These are phyloP conservation scores for Drosophila funebris DNA, from an alignment of 1,140 invertebrate genomes.

Conservation along the genomic window DNA sequence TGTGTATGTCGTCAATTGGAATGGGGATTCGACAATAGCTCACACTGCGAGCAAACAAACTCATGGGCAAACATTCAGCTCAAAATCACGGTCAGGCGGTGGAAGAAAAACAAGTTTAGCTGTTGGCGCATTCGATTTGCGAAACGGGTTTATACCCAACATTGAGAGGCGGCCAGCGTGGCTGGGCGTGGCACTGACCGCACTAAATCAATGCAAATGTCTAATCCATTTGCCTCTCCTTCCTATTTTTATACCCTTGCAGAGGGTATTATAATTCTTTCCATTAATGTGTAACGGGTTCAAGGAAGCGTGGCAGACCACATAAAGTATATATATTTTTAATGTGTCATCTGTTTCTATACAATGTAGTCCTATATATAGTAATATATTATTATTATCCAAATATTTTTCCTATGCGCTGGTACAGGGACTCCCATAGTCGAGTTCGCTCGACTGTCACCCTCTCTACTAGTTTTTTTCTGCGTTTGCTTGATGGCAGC, in stretches of 20 bases:
- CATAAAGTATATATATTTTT: too few species aligned
- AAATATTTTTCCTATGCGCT: too few species aligned
- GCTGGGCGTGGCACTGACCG: constrained; percentile 67
- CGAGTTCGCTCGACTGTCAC: too few species aligned
- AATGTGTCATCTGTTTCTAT: too few species aligned
- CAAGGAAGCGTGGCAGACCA: too few species aligned
- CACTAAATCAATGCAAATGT: constrained; percentile 56
- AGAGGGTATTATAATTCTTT: too few species aligned
- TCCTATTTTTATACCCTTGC: neutral
- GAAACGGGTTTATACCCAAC: constrained; percentile 55
- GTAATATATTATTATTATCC: too few species aligned
- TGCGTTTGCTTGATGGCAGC: neutral
- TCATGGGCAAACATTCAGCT: constrained; percentile 55
- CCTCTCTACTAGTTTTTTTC: too few species aligned
- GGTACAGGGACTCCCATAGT: too few species aligned
- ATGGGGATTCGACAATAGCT: constrained; percentile 60
- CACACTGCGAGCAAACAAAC: constrained; percentile 24
- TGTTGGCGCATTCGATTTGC: constrained; percentile 62
- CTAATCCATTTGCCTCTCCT: constrained; percentile 27
- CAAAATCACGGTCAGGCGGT: constrained; percentile 72
- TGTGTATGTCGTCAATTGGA: constrained; percentile 23
- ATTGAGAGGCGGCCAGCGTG: constrained; percentile 30
- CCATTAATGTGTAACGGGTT: too few species aligned
- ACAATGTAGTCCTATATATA: too few species aligned
- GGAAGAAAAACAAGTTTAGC: constrained; percentile 51